These are phyloP conservation scores for Diplosoma virens DNA, from an alignment of 23 tunicate genomes.

Conservation along the genomic window DNA sequence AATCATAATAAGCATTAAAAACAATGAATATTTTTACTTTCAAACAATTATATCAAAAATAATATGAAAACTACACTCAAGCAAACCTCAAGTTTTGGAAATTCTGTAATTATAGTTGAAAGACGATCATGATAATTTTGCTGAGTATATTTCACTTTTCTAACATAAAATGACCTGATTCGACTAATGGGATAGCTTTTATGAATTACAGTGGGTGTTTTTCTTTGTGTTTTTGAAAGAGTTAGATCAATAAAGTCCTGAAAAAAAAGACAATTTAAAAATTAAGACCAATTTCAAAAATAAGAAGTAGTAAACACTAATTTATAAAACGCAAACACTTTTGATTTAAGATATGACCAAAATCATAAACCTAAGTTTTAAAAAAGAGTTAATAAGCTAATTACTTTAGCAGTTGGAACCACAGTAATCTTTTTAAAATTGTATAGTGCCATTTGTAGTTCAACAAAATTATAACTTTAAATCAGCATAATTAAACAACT, in stretches of 20 bases:
- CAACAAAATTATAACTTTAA: not conserved
- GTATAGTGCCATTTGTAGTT: constrained; percentile 55
- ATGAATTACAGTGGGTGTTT: constrained; percentile 70
- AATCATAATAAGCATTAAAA: too few species aligned
- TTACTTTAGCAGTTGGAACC: constrained; percentile 86
- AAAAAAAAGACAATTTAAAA: not conserved
- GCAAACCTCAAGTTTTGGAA: constrained; percentile 82
- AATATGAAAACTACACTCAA: not conserved
- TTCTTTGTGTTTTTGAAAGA: constrained; percentile 62
- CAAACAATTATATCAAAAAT: not conserved
- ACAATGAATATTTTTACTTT: not conserved
- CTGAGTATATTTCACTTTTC: constrained; percentile 89
- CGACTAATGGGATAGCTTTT: constrained; percentile 86
- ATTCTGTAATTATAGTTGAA: constrained; percentile 75
- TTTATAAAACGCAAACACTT: not conserved
- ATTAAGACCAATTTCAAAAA: not conserved
- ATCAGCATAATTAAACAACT: too few species aligned
- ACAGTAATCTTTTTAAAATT: constrained; percentile 96
- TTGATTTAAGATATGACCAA: too few species aligned
- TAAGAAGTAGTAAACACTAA: not conserved
- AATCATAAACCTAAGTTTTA: too few species aligned
- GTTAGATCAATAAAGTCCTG: constrained; percentile 93
- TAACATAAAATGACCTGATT: constrained; percentile 80
- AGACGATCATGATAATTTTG: constrained; percentile 96
- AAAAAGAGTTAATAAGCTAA: too few species aligned